Percentiles rank a stretch among this genome's conserved stretches.
Evolutionary conservation across 2,113 vertebrate species (phyloP).

Genomic region (Rynchops niger): DNA sequence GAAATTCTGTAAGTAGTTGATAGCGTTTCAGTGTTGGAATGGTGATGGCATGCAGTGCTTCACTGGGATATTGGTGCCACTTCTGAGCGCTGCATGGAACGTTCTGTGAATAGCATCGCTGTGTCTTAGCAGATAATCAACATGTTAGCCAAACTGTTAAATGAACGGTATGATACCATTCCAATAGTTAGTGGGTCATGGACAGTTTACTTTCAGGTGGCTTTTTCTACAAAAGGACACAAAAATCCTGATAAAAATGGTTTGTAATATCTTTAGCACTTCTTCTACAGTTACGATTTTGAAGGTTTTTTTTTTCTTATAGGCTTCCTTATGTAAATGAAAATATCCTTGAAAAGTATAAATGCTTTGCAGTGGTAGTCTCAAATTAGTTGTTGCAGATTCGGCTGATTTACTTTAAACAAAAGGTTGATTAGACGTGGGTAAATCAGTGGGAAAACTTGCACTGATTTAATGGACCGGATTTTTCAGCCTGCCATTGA

Average conservation of each 20-base stretch:
- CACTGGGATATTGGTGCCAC: neutral
- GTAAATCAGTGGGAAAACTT: neutral
- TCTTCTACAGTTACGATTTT: neutral
- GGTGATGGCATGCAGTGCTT: accelerated
- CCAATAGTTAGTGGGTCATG: neutral
- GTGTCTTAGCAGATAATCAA: neutral
- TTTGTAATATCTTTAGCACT: neutral
- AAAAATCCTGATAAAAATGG: neutral
- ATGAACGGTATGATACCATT: neutral
- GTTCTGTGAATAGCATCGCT: neutral
- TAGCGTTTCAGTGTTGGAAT: neutral
- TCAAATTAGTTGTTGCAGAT: neutral
- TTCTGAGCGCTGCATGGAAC: neutral
- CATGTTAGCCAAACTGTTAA: neutral
- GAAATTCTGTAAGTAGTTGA: neutral
- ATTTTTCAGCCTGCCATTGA: neutral
- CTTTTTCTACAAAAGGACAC: neutral
- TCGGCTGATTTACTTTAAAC: neutral
- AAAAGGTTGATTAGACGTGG: neutral
- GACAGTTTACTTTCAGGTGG: neutral
- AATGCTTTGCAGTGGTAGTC: neutral
- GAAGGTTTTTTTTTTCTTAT: neutral
- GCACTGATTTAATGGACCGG: neutral
- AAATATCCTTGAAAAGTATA: neutral
- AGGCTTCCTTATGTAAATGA: neutral